These are phyloP conservation scores for Drosophila kurseongensis DNA, from an alignment of 1,140 invertebrate genomes.

Conservation along the genomic window DNA sequence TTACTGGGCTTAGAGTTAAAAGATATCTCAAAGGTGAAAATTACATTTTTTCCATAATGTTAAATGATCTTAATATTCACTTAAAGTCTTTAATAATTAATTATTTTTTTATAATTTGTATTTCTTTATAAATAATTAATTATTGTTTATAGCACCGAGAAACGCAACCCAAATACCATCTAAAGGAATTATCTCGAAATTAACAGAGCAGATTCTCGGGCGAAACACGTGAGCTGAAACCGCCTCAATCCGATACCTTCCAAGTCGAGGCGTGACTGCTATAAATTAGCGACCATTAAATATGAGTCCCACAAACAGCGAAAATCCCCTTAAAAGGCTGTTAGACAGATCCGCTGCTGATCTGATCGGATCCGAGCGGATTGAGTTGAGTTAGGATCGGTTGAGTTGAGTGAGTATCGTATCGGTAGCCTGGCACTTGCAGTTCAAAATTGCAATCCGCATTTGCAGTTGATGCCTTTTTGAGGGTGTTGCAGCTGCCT, in stretches of 20 bases:
- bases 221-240: conserved; percentile 32
- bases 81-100: too few species aligned
- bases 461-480: conserved; percentile 44
- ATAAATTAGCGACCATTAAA: conserved; percentile 74
- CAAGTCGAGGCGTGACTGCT: conserved; percentile 48
- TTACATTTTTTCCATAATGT: too few species aligned
- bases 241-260: conserved; percentile 26
- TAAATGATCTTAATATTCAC: too few species aligned
- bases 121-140: too few species aligned
- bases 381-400: conserved; percentile 6
- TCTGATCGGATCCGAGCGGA: not conserved
- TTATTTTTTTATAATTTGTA: too few species aligned
- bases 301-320: conserved; percentile 64
- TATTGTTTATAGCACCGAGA: too few species aligned
- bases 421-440: conserved; percentile 36
- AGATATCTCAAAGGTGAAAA: too few species aligned
- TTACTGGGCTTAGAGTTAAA: too few species aligned
- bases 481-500: conserved; percentile 45
- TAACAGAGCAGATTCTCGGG: not conserved
- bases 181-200: not conserved
- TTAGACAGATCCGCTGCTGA: conserved; percentile 21
- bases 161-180: not conserved
- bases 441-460: conserved; percentile 43
- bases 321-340: conserved; percentile 70
- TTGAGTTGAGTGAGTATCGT: conserved; percentile 5